These are phyloP conservation scores for Microtus agrestis DNA, from an alignment of 2,797 vertebrate species.

Conservation along the genomic window DNA sequence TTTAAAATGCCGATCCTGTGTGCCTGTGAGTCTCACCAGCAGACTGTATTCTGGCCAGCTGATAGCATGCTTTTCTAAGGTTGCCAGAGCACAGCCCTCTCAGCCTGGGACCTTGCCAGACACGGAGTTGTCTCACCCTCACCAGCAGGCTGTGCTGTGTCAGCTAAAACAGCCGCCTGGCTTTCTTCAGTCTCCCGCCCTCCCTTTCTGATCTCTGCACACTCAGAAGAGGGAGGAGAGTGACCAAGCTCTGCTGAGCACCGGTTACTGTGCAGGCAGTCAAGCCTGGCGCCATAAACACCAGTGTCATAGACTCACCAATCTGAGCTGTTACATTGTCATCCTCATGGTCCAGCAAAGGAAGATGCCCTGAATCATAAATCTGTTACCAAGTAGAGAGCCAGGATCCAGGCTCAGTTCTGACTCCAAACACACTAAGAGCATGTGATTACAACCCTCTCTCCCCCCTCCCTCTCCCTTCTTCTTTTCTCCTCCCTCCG, in stretches of 20 bases:
- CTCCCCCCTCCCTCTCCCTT: neutral
- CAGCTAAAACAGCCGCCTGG: conserved; percentile 18
- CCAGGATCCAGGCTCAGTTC: neutral
- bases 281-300: neutral
- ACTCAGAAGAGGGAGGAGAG: conserved; percentile 19
- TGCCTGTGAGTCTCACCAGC: neutral
- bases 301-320: neutral
- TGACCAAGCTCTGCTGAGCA: neutral
- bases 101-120: conserved; percentile 47
- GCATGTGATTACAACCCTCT: neutral
- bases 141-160: conserved; percentile 68
- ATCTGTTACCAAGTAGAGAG: neutral
- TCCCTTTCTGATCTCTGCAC: conserved; percentile 1
- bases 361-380: neutral
- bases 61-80: neutral
- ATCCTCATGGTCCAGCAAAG: neutral
- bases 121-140: neutral
- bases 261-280: neutral
- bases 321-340: neutral
- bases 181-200: neutral
- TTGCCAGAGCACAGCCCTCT: neutral
- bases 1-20: conserved; percentile 32
- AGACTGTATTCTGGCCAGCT: neutral
- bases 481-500: neutral
- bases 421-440: neutral